Conservation (phyloP, 2,797 vertebrate genomes). For the Sebastes paucispinis region DNA sequence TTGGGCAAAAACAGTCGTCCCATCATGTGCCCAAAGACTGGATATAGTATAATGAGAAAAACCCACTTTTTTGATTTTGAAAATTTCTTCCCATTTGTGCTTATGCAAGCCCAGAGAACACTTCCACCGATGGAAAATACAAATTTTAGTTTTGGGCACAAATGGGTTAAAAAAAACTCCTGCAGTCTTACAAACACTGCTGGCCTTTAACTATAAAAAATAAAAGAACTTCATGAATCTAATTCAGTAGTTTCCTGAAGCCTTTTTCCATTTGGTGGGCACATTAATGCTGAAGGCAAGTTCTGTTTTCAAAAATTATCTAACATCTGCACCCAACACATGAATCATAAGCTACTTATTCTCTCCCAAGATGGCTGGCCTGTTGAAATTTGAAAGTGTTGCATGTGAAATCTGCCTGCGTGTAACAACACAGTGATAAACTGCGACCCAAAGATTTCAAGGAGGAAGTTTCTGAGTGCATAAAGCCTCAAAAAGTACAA, state of each 20-base stretch:
- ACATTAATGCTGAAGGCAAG: constrained; percentile 10
- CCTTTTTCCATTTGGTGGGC: background rate
- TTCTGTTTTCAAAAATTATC: constrained; percentile 19
- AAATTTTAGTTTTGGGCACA: too few species aligned
- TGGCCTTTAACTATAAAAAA: background rate
- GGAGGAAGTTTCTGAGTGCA: background rate
- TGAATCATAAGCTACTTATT: background rate
- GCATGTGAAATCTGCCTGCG: background rate
- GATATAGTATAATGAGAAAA: too few species aligned
- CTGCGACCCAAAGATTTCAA: background rate
- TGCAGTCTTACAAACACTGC: background rate
- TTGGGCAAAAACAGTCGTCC: too few species aligned
- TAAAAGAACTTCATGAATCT: constrained; percentile 5
- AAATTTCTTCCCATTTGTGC: too few species aligned
- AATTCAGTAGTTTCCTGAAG: constrained; percentile 12
- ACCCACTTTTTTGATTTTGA: too few species aligned
- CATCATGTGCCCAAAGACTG: too few species aligned
- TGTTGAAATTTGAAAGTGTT: background rate
- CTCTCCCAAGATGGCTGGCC: background rate
- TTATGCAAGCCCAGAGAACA: too few species aligned
- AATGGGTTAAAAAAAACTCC: background rate
- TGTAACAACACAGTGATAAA: constrained; percentile 26
- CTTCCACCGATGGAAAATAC: too few species aligned
- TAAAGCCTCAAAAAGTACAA: background rate
- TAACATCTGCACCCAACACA: constrained; percentile 24